Conservation (phyloP, 2,888 invertebrate genomes). For the Leptothorax acervorum region DNA sequence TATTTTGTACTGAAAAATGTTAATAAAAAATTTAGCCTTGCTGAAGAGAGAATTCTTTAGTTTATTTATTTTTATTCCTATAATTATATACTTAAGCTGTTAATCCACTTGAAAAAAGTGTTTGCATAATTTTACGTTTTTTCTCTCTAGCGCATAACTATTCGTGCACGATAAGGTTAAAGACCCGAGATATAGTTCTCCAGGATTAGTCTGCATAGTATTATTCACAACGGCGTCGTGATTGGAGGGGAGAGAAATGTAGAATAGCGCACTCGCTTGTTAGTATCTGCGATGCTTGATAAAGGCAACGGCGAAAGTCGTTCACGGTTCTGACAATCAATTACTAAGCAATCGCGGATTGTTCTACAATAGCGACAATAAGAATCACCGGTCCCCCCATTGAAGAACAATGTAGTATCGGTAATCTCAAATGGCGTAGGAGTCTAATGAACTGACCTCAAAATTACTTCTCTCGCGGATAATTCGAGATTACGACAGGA, state of each 20-base stretch:
- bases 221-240: slow-evolving; percentile 7
- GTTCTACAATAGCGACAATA: slow-evolving; percentile 33
- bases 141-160: background rate
- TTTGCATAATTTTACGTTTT: slow-evolving; percentile 1
- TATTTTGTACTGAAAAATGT: background rate
- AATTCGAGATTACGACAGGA: slow-evolving; percentile 11
- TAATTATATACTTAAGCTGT: background rate
- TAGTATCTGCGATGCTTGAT: slow-evolving; percentile 31
- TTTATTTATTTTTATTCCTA: background rate
- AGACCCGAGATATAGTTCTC: slow-evolving; percentile 23
- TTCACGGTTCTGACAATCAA: slow-evolving; percentile 63
- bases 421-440: slow-evolving; percentile 23
- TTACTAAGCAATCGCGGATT: slow-evolving; percentile 60
- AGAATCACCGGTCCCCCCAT: slow-evolving; percentile 29
- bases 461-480: background rate
- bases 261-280: slow-evolving; percentile 12
- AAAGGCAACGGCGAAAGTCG: slow-evolving; percentile 65
- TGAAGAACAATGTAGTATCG: background rate
- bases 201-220: background rate
- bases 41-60: background rate
- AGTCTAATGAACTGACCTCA: background rate
- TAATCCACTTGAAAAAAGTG: background rate
- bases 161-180: slow-evolving; percentile 35
- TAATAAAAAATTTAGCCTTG: background rate
- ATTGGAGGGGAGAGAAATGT: slow-evolving; percentile 16